These are phyloP conservation scores for Flexamia atlantica DNA, from an alignment of 2,888 invertebrate species.

Conservation along the genomic window DNA sequence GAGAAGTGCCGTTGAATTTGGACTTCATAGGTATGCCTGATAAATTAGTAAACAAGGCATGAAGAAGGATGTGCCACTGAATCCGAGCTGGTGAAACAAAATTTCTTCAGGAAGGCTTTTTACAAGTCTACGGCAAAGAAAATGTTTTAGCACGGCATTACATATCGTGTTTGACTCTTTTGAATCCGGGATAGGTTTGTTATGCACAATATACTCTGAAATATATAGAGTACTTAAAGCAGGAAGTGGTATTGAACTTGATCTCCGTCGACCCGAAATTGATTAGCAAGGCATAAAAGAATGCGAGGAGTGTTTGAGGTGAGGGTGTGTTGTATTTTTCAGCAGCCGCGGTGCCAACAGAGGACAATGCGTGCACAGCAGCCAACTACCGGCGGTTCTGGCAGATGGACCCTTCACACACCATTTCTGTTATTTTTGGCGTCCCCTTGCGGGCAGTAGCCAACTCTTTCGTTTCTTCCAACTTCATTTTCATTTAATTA, in stretches of 20 bases:
- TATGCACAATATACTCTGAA: too few species aligned
- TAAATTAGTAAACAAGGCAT: too few species aligned
- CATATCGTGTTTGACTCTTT: too few species aligned
- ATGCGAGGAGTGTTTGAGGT: neutral
- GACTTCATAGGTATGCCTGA: too few species aligned
- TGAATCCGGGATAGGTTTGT: too few species aligned
- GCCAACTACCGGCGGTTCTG: neutral
- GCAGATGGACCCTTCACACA: conserved; percentile 23
- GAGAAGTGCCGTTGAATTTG: too few species aligned
- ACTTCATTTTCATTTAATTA: conserved; percentile 26
- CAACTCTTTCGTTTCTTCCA: conserved; percentile 36
- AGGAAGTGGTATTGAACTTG: conserved; percentile 9
- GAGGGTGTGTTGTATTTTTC: conserved; percentile 22
- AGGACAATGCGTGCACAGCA: neutral
- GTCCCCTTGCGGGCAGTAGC: neutral
- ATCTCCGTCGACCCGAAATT: conserved; percentile 2
- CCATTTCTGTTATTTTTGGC: conserved; percentile 57
- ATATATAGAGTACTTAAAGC: too few species aligned
- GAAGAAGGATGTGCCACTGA: too few species aligned
- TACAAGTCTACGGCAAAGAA: too few species aligned
- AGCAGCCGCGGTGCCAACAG: neutral
- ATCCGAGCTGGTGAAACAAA: too few species aligned
- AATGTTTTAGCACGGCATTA: too few species aligned
- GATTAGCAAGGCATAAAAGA: conserved; percentile 22
- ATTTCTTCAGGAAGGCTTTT: too few species aligned